Evolutionary conservation across 2,888 invertebrate genomes (phyloP), one percentile per base, ranked within the genome.

Genomic region (Chymomyza fuscimana): DNA sequence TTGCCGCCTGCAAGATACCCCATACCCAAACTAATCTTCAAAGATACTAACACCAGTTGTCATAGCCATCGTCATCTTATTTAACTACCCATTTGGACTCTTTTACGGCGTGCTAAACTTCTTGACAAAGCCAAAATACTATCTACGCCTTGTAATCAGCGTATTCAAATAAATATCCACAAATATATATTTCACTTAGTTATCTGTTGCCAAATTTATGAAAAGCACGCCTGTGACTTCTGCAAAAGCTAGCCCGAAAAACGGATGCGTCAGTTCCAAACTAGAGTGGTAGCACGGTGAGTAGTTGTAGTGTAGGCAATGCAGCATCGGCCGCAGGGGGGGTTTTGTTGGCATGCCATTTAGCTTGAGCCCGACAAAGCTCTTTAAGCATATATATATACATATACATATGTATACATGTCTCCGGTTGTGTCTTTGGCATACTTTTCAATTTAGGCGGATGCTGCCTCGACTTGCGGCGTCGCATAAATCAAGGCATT

Each of bases 351-450:
- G 12, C 40, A 46, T 22, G 60, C 60, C 15, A 36, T 29, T 15
- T n/a, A 25, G 22, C 25, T 58, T 22, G 15, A 25, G 36, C 63
- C 54, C 5, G 36, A 52, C 51, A 65, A 67, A 74, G 65, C 71
- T 61, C 69, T 63, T 65, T 67, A 58, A 40, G 46, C 56, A 40
- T 40, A 64, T 5, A 64, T 5, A 64, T 5, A 52, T 3, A 52
- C 29, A 32, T 54, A 16, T 36, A 54, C 32, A 36, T 19, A 50
- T 36, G 36, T 54, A 32, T 16, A 22, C 19, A 29, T 64, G 22
- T 54, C 16, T 51, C 5, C 36, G 15, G 29, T 7, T 54, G 52
- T 52, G 52, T 63, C 40, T 62, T 9, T 46, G 16, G 62, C 22
- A 46, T 62, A 40, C 62, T 40, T 36, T 46, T 62, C 46, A 46